Percentiles rank a stretch among this genome's conserved stretches.
These are phyloP conservation scores for Cerastis leucographa DNA, from an alignment of 2,888 invertebrate genomes.

Conservation along the genomic window DNA sequence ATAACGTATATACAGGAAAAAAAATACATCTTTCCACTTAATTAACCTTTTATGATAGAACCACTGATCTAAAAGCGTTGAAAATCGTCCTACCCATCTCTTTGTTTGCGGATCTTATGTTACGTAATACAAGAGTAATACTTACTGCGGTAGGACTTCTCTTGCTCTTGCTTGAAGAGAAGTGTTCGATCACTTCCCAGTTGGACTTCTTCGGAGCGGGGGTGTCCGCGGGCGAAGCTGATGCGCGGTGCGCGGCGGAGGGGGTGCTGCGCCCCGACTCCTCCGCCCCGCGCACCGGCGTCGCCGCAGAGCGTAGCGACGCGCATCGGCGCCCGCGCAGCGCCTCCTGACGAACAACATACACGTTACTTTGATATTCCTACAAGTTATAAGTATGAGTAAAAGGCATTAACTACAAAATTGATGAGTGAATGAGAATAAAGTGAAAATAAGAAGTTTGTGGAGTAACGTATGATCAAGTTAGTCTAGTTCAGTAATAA, in stretches of 20 bases:
- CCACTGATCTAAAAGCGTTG: background rate
- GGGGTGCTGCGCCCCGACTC: conserved; percentile 87
- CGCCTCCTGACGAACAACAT: conserved; percentile 91
- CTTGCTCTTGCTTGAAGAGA: conserved; percentile 91
- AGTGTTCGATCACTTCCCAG: conserved; percentile 98
- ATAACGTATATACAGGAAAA: background rate
- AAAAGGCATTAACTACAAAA: background rate
- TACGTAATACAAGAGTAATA: conserved; percentile 45
- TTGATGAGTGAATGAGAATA: background rate
- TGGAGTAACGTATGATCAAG: background rate
- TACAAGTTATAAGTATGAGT: background rate
- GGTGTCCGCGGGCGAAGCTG: conserved; percentile 89
- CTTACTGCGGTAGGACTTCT: conserved; percentile 89
- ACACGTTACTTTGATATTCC: conserved; percentile 57
- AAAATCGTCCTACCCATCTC: background rate
- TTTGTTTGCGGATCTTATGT: background rate
- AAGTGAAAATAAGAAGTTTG: no score
- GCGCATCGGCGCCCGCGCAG: conserved; percentile 91
- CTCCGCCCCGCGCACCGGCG: conserved; percentile 76
- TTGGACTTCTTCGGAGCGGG: conserved; percentile 94
- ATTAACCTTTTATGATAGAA: background rate
- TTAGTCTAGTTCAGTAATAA: background rate
- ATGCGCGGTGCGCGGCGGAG: conserved; percentile 83
- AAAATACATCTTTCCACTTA: no score
- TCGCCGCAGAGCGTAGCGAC: conserved; percentile 89